Conservation (phyloP, 2,888 invertebrate genomes). For the Ochropleura leucogaster region DNA sequence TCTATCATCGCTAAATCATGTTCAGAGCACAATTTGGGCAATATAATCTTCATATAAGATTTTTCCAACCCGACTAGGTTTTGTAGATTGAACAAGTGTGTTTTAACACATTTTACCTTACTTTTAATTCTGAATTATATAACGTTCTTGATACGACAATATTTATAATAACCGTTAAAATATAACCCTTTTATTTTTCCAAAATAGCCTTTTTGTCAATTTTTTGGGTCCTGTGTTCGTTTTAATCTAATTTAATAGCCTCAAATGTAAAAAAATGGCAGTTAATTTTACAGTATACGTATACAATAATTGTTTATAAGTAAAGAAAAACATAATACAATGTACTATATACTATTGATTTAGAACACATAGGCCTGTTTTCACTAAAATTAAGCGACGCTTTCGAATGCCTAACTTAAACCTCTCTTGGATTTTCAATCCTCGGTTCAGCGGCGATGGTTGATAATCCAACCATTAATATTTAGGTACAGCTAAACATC, state of each 20-base stretch:
- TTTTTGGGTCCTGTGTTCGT: background rate
- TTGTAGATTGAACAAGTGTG: background rate
- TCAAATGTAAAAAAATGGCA: conserved; percentile 34
- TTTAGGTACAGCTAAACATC: too few species aligned
- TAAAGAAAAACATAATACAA: background rate
- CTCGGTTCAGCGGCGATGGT: too few species aligned
- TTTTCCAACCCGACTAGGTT: background rate
- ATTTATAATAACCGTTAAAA: background rate
- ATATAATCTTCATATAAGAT: background rate
- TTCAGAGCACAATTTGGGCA: background rate
- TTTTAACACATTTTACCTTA: background rate
- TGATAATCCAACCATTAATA: too few species aligned
- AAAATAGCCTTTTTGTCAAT: background rate
- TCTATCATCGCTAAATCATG: background rate
- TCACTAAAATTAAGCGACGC: too few species aligned
- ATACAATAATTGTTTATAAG: background rate
- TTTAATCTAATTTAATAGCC: conserved; percentile 13
- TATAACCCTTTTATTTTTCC: background rate
- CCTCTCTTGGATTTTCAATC: too few species aligned
- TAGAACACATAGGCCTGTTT: background rate
- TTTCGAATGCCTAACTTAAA: too few species aligned
- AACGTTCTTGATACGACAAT: too few species aligned
- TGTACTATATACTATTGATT: background rate
- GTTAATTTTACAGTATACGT: conserved; percentile 5
- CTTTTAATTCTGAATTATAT: background rate